These are phyloP conservation scores for Sphecodes monilicornis DNA, from an alignment of 2,888 invertebrate species.

Conservation along the genomic window DNA sequence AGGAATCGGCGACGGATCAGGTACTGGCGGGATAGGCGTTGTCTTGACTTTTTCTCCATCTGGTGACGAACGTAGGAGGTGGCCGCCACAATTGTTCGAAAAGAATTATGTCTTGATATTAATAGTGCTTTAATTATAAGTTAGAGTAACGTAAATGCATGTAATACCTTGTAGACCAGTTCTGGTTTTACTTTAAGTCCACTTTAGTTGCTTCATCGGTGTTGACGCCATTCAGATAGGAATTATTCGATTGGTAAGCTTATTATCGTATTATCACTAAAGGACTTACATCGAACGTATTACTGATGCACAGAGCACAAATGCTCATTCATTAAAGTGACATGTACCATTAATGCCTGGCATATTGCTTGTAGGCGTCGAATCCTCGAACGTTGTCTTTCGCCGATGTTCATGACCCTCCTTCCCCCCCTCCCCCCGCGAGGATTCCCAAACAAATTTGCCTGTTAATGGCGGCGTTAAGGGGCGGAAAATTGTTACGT, in stretches of 20 bases:
- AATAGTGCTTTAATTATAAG: background rate
- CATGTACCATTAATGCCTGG: constrained; percentile 23
- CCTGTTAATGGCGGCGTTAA: background rate
- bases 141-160: background rate
- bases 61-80: too few relatives aligned
- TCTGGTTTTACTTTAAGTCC: background rate
- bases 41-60: too few relatives aligned
- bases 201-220: background rate
- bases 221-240: background rate
- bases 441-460: constrained; percentile 34
- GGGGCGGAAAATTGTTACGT: constrained; percentile 18
- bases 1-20: too few relatives aligned
- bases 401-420: background rate
- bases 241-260: constrained; percentile 23
- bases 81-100: too few relatives aligned
- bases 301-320: background rate
- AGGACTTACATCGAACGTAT: constrained; percentile 31
- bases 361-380: constrained; percentile 7
- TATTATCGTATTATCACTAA: constrained; percentile 31
- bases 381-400: background rate
- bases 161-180: background rate
- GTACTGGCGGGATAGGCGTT: too few relatives aligned
- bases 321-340: constrained; percentile 20
- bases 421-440: too few relatives aligned
- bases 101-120: background rate